Base-by-base conservation (phyloP, 1,140 invertebrate genomes). In the Stratiolaelaps scimitus region DNA sequence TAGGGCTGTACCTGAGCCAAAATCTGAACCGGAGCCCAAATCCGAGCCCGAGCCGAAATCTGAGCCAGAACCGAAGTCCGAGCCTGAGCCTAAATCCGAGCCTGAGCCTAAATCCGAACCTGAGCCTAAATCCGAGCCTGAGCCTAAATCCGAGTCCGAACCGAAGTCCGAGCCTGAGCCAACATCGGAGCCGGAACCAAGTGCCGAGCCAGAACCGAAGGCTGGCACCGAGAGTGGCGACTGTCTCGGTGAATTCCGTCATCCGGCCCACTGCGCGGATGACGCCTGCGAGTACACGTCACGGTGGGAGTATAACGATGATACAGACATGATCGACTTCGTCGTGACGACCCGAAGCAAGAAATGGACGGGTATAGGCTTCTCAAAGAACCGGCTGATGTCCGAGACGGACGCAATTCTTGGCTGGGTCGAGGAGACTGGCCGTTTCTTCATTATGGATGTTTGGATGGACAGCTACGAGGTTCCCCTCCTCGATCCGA, bases 351-450 rank as follows among this genome's bases (percentile, higher is more conserved):
- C 89, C 0, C 84, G 81, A 13, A 79, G 81, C 0, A 83, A 90
- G 67, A 81, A 82, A 15, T 97, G 93, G 93, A 93, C 91, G 1
- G 93, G 92, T 1, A 88, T 96, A 69, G 92, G 86, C 15, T 93
- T 96, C 75, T 91, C 88, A 30, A 80, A 88, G 65, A 84, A 90
- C 72, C 83, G 83, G 67, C 84, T 82, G 73, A 93, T 93, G 90
- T 81, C 84, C 7, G 83, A 87, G 78, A 85, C 85, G 0, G 87
- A 89, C 73, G 86, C 86, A 0, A 82, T 93, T 7, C 77, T 94
- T 17, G 89, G 89, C 10, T 91, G 88, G 86, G 84, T 92, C 13
- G 87, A 90, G 72, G 78, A 72, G 79, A 64, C 81, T 79, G 66
- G 84, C 78, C 78, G 86, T 20, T 83, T 84, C 43, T 90, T 89